Evolutionary conservation across 1,140 invertebrate genomes (phyloP), one percentile per base, ranked within the genome.

Genomic region (Drosophila truncata): DNA sequence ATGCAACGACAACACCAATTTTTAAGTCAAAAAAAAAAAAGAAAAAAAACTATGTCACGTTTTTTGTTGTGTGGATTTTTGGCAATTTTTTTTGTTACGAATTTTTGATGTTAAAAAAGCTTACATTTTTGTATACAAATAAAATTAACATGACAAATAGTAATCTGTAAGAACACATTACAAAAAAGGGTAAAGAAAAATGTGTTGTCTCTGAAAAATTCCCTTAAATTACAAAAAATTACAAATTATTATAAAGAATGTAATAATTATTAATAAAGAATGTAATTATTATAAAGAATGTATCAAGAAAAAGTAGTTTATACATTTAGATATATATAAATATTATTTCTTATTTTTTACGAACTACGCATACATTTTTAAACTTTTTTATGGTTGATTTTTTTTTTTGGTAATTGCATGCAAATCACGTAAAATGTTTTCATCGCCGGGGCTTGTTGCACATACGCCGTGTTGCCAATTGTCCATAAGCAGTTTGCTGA

Each of bases 401-500:
- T 67, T 41, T 44, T 49, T 67, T 57, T 66, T 46, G 25, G 41
- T 47, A 58, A 64, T 76, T 80, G 47, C 47, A 88, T 76, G 83
- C 83, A 80, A 86, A 87, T 72, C 82, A 87, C 83, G 82, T 86
- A 67, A 67, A 80, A 57, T 77, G 63, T 78, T 69, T 76, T 61
- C 73, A 78, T 57, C 52, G 61, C 39, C 20, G 41, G 44, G 41
- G 31, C 31, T 44, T 78, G 63, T 77, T 78, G 72, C 73, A 73
- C 73, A 78, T 77, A 49, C 62, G 73, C 57, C 46, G 63, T 41
- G 42, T 77, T 63, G 71, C 70, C 70, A 49, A 58, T 72, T 76
- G 71, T 46, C 31, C 42, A 62, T 57, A 54, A 63, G 55, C 25
- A 57, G 74, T 46, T 66, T 23, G 41, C 31, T 29, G 39, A 57